These are phyloP conservation scores for Temnothorax curvispinosus DNA, from an alignment of 1,140 invertebrate genomes.

Conservation along the genomic window DNA sequence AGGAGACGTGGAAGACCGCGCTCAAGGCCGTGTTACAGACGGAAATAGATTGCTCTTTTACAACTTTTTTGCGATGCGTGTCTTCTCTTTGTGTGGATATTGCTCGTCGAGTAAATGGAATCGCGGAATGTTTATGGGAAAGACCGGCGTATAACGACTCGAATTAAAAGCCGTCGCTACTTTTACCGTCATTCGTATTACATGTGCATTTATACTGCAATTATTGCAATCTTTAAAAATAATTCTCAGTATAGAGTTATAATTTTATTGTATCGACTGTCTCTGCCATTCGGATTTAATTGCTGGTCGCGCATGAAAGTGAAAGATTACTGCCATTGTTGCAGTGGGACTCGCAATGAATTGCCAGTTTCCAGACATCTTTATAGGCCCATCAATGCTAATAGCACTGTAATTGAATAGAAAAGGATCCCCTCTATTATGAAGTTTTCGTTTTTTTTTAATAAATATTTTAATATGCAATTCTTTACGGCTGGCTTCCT, in stretches of 20 bases:
- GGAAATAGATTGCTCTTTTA: constrained; percentile 54
- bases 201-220: background rate
- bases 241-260: background rate
- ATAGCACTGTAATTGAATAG: constrained; percentile 41
- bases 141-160: background rate
- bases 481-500: background rate
- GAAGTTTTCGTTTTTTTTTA: constrained; percentile 1
- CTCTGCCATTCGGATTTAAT: constrained; percentile 19
- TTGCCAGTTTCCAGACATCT: constrained; percentile 46
- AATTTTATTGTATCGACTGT: constrained; percentile 20
- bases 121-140: background rate
- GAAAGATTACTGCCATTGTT: constrained; percentile 46
- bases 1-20: constrained; percentile 14
- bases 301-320: constrained; percentile 29
- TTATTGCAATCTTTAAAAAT: constrained; percentile 1
- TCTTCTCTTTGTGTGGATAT: constrained; percentile 14
- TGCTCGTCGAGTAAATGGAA: constrained; percentile 7
- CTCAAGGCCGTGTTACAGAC: constrained; percentile 50
- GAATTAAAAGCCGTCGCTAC: background rate
- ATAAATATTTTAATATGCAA: constrained; percentile 42
- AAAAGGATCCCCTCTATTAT: constrained; percentile 21
- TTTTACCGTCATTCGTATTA: background rate
- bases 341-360: constrained; percentile 13
- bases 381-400: constrained; percentile 42
- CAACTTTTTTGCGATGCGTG: constrained; percentile 8